These are phyloP conservation scores for Cryptomyrus ogoouensis DNA, from an alignment of 2,113 vertebrate species.

Conservation along the genomic window DNA sequence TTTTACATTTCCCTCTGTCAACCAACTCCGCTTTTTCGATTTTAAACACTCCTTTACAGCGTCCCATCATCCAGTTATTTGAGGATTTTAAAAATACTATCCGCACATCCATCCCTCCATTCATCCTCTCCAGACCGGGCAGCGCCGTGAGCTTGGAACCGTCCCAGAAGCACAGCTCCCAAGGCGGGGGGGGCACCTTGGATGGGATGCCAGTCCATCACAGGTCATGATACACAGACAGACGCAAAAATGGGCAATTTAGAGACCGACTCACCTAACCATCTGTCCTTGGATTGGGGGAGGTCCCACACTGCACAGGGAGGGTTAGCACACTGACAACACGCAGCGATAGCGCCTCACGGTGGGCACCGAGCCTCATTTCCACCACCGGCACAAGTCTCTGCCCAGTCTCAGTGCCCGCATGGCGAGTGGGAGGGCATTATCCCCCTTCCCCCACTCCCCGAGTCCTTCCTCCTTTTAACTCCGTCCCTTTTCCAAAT, in stretches of 20 bases:
- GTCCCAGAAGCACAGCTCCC: neutral
- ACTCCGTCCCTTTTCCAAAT: neutral
- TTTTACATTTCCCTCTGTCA: neutral
- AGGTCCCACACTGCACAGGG: neutral
- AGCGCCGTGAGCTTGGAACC: neutral
- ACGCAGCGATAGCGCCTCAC: neutral
- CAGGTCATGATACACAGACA: neutral
- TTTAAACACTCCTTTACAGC: neutral
- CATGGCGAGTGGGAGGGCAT: neutral
- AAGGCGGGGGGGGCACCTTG: neutral
- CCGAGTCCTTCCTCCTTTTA: neutral
- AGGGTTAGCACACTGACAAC: neutral
- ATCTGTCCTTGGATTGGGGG: neutral
- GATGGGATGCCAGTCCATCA: neutral
- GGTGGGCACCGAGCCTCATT: neutral
- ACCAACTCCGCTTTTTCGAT: neutral
- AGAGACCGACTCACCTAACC: neutral
- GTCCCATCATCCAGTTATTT: neutral
- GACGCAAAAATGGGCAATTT: neutral
- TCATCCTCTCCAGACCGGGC: neutral
- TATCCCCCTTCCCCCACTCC: neutral
- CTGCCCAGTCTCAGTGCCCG: neutral
- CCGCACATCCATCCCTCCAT: neutral
- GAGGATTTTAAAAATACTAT: neutral
- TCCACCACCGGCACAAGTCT: neutral